Conservation (phyloP, 2,797 vertebrate genomes). For the Scyliorhinus canicula region DNA sequence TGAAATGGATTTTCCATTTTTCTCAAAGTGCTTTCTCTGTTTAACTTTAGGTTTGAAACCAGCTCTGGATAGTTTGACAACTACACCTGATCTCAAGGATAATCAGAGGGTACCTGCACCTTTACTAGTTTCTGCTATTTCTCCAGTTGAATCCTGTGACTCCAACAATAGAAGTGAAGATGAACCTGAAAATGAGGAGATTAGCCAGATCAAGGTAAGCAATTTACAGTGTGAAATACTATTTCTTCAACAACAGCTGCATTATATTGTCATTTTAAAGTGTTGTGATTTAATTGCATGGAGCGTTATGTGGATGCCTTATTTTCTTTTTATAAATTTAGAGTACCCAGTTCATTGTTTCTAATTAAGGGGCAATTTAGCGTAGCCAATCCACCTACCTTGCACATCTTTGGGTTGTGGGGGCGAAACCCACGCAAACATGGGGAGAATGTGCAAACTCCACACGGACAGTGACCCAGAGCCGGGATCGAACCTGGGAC, state of each 20-base stretch:
- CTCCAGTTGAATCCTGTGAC: conserved; percentile 18
- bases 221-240: background rate
- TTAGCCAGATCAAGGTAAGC: conserved; percentile 1
- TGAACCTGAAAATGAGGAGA: background rate
- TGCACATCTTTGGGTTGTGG: no score
- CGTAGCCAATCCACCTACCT: no score
- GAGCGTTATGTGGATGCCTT: background rate
- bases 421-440: no score
- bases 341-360: no score
- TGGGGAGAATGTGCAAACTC: no score
- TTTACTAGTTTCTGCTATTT: background rate
- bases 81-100: background rate
- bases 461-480: no score
- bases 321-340: no score
- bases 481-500: no score
- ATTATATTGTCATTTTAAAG: conserved; percentile 2
- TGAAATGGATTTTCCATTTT: background rate
- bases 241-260: background rate
- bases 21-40: background rate
- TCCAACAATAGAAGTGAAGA: conserved; percentile 21
- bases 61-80: background rate
- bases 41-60: background rate
- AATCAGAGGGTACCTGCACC: background rate
- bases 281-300: background rate
- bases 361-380: no score